Evolutionary conservation across 2,888 invertebrate genomes (phyloP).

Genomic region (Copidosoma aretas): DNA sequence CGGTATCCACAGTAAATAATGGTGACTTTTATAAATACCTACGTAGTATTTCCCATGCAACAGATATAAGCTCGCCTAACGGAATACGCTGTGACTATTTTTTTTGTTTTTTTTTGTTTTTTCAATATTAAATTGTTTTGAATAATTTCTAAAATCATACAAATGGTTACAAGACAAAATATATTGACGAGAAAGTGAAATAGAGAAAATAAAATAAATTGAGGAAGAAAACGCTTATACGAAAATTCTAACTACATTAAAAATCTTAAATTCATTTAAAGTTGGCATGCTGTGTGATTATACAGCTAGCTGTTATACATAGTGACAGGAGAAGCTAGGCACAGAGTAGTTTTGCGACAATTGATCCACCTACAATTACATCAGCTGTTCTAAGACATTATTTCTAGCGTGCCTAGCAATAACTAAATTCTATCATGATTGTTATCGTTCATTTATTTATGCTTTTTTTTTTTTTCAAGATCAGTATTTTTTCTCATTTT

Average conservation of each 20-base stretch:
- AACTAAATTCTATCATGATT: conserved; percentile 18
- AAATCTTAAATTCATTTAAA: conserved; percentile 34
- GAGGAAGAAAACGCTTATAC: conserved; percentile 19
- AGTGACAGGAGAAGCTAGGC: conserved; percentile 64
- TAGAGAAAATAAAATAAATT: conserved; percentile 33
- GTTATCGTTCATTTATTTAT: conserved; percentile 10
- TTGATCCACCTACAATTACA: conserved; percentile 51
- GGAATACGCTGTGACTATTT: too few species aligned
- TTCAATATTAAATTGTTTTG: too few species aligned
- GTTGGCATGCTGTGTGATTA: conserved; percentile 60
- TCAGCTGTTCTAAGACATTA: conserved; percentile 42
- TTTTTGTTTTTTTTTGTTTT: too few species aligned
- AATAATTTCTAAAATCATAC: too few species aligned
- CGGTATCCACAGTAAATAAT: too few species aligned
- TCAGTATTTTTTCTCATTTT: conserved; percentile 8
- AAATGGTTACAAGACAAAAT: too few species aligned
- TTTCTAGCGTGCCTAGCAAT: conserved; percentile 44
- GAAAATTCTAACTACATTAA: conserved; percentile 27
- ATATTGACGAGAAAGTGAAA: too few species aligned
- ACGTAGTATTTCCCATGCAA: too few species aligned
- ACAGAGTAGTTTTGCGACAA: conserved; percentile 61
- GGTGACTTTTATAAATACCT: too few species aligned
- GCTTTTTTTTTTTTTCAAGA: conserved; percentile 5
- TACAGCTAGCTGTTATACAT: conserved; percentile 62
- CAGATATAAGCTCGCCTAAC: too few species aligned